A percentile compares a stretch with the other conserved stretches of the same genome.
phyloP scores from a whole-genome alignment of 2,113 vertebrate species.

The Regulus satrapa region DNA sequence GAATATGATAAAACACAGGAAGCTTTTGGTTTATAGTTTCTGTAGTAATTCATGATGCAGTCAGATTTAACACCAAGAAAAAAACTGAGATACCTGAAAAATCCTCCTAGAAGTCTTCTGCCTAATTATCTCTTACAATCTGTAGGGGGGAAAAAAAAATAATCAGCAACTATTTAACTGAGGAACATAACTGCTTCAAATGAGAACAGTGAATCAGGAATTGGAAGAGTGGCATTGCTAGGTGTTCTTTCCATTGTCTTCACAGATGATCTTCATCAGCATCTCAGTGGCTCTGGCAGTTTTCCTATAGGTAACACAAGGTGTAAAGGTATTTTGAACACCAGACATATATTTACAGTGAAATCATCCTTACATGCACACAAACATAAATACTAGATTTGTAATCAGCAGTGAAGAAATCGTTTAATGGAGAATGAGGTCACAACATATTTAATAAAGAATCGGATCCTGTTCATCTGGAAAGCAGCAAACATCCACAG shows the following conservation, averaged over 20 bases:
- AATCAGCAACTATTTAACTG: background rate
- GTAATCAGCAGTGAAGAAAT: background rate
- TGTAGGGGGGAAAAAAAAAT: background rate
- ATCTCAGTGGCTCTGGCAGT: background rate
- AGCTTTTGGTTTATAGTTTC: background rate
- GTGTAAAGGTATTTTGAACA: background rate
- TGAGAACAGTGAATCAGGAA: background rate
- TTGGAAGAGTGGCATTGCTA: background rate
- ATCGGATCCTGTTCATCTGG: background rate
- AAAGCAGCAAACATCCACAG: background rate
- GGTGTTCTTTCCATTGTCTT: background rate
- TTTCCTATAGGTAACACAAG: background rate
- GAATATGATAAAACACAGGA: background rate
- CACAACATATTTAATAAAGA: background rate
- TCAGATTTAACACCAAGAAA: background rate
- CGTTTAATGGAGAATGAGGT: background rate
- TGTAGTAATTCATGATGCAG: background rate
- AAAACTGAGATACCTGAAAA: background rate
- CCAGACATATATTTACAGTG: background rate
- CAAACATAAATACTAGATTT: background rate
- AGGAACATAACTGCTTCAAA: background rate
- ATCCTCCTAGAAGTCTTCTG: background rate
- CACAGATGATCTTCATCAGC: background rate
- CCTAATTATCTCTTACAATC: background rate
- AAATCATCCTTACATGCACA: background rate